These are phyloP conservation scores for Aplocera efformata DNA, from an alignment of 2,888 invertebrate species.

Conservation along the genomic window DNA sequence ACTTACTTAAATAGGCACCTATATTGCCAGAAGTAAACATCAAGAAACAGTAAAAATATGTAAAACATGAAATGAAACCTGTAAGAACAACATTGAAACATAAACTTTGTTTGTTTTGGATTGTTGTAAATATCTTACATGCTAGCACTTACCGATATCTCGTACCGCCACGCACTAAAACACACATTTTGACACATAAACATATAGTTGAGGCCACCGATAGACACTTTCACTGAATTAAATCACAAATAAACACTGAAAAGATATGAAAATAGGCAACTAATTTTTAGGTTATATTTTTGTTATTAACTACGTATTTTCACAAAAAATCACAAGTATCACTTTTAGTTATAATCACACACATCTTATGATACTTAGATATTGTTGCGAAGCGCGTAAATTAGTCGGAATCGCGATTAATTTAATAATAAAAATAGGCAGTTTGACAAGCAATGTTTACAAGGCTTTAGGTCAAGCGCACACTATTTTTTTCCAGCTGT, in stretches of 20 bases:
- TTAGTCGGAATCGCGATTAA: constrained; percentile 2
- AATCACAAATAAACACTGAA: constrained; percentile 11
- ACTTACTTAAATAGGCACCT: too few species aligned
- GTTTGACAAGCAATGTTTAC: constrained; percentile 18
- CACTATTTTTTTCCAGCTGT: neutral
- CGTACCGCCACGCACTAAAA: constrained; percentile 7
- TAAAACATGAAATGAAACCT: too few species aligned
- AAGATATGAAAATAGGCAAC: constrained; percentile 16
- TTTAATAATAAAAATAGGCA: constrained; percentile 1
- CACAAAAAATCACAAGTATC: neutral
- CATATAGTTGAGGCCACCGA: constrained; percentile 5
- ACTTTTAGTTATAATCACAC: neutral
- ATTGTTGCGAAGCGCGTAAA: neutral
- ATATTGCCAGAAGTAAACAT: too few species aligned
- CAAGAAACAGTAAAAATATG: too few species aligned
- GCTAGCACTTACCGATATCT: constrained; percentile 25
- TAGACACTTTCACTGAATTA: constrained; percentile 4
- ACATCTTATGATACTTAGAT: neutral
- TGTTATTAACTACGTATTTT: constrained; percentile 18
- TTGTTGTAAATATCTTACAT: constrained; percentile 12
- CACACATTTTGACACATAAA: neutral
- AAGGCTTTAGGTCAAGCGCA: constrained; percentile 4
- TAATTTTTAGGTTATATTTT: constrained; percentile 27
- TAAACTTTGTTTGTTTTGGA: constrained; percentile 9
- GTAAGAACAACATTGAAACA: constrained; percentile 2